phyloP scores from a whole-genome alignment of 2,888 invertebrate genomes.

The Drosophila eohydei region DNA sequence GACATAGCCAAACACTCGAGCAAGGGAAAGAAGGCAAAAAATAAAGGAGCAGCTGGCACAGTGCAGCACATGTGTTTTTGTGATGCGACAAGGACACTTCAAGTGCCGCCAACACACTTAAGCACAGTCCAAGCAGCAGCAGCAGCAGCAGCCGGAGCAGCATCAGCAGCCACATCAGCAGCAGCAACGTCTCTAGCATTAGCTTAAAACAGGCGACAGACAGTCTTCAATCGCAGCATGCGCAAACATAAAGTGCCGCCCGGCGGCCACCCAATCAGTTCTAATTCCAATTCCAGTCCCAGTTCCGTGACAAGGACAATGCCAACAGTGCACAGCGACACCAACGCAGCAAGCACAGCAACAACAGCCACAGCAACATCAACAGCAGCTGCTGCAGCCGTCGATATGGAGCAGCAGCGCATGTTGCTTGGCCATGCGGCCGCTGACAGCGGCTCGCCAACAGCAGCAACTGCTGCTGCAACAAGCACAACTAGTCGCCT shows the following conservation, averaged over 20 bases:
- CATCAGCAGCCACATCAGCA: background rate
- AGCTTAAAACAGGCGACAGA: constrained; percentile 48
- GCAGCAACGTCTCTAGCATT: constrained; percentile 34
- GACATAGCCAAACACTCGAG: constrained; percentile 38
- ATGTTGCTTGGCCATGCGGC: constrained; percentile 61
- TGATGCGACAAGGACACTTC: constrained; percentile 78
- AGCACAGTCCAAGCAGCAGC: constrained; percentile 38
- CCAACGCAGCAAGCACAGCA: constrained; percentile 28
- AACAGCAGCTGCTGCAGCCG: constrained; percentile 32
- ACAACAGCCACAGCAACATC: constrained; percentile 14
- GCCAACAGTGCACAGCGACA: constrained; percentile 50
- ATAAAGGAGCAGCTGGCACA: constrained; percentile 46
- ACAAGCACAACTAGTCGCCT: constrained; percentile 53
- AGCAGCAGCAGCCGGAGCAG: constrained; percentile 16
- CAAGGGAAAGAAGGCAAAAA: constrained; percentile 4
- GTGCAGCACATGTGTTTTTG: constrained; percentile 68
- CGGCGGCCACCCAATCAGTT: constrained; percentile 53
- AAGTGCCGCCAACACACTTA: constrained; percentile 70
- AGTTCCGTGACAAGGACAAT: constrained; percentile 63
- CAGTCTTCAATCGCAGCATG: constrained; percentile 69
- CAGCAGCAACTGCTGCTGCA: constrained; percentile 41
- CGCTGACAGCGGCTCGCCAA: constrained; percentile 28
- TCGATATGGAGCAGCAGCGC: constrained; percentile 57
- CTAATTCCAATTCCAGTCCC: constrained; percentile 26
- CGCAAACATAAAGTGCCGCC: constrained; percentile 77